Percentiles rank a stretch among this genome's conserved stretches.
These are phyloP conservation scores for Anguilla rostrata DNA, from an alignment of 2,113 vertebrate genomes.

Conservation along the genomic window DNA sequence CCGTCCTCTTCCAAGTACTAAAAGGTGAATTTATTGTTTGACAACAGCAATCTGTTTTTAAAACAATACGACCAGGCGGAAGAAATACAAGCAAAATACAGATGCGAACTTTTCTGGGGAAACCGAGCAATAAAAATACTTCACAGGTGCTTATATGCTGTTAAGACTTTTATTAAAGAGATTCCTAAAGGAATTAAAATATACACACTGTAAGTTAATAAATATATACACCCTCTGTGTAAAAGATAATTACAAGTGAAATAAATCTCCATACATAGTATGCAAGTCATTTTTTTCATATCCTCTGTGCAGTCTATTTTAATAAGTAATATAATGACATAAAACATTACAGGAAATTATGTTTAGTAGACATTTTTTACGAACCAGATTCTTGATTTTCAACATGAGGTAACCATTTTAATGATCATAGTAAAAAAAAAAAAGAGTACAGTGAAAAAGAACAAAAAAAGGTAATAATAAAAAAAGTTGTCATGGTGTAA, in stretches of 20 bases:
- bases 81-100: neutral
- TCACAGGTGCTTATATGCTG: neutral
- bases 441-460: neutral
- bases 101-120: too few relatives aligned
- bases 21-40: neutral
- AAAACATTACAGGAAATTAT: neutral
- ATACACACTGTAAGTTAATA: neutral
- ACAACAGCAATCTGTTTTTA: neutral
- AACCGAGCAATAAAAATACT: neutral
- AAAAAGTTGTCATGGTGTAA: neutral
- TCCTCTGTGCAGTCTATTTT: neutral
- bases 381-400: neutral
- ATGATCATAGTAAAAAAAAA: neutral
- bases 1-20: too few relatives aligned
- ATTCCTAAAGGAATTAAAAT: neutral
- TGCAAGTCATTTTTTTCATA: neutral
- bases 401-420: neutral
- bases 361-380: neutral
- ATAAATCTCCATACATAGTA: slow-evolving; percentile 2
- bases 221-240: neutral
- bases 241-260: neutral
- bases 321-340: neutral
- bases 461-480: too few relatives aligned
- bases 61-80: neutral
- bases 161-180: neutral